Conservation (phyloP, 1,140 invertebrate genomes). For the Brachionus plicatilis region DNA sequence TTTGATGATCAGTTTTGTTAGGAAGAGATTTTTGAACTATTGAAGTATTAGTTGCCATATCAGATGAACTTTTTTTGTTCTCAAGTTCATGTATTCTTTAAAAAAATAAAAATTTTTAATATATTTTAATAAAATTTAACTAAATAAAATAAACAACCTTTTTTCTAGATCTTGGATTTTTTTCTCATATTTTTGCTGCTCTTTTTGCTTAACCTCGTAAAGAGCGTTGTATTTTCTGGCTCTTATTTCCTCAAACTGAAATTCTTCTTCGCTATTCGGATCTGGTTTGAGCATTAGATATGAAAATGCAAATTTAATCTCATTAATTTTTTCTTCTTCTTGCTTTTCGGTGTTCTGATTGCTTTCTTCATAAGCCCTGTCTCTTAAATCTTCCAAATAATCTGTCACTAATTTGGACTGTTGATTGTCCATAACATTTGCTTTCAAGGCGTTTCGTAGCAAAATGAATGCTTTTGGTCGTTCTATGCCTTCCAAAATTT, state of each 20-base stretch:
- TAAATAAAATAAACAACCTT: neutral
- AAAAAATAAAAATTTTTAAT: neutral
- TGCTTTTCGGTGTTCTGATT: neutral
- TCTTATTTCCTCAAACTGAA: conserved; percentile 26
- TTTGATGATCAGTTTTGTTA: neutral
- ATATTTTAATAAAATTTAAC: too few species aligned
- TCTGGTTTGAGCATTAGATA: conserved; percentile 20
- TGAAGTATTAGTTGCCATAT: neutral
- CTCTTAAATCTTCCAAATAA: neutral
- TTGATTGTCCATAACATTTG: neutral
- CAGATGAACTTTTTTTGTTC: neutral
- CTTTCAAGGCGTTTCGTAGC: neutral
- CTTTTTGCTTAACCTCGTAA: neutral
- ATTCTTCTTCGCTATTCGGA: neutral
- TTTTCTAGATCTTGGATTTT: neutral
- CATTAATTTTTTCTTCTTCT: neutral
- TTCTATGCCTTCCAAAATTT: neutral
- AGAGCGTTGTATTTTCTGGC: neutral
- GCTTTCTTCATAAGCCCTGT: neutral
- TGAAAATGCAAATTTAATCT: neutral
- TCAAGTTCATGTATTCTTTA: neutral
- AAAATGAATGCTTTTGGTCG: neutral
- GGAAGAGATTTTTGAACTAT: neutral
- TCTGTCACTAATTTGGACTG: neutral
- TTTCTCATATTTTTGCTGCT: neutral